Base-by-base conservation (phyloP, 2,888 invertebrate species). In the Clitarchus hookeri region DNA sequence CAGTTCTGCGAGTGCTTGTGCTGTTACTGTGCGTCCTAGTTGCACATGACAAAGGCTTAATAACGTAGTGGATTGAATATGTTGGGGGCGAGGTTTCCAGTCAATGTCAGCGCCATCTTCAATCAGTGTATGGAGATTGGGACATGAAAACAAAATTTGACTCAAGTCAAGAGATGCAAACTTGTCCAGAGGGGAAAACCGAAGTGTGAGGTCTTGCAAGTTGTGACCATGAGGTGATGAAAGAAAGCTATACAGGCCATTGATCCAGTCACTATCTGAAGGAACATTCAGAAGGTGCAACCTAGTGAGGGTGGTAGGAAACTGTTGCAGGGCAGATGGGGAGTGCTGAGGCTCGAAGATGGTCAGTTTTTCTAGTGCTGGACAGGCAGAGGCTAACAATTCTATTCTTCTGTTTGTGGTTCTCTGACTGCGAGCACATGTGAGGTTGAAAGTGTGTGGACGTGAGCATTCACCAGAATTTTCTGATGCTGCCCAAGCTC, bases 341-440 rank as follows among this genome's bases (percentile, higher is more conserved):
- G 91, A 90, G 89, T 91, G 91, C 87, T 91, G 90, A 0, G 92
- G 92, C 86, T 92, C 91, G 0, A 90, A 90, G 26, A 92, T 91
- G 83, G 91, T 90, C 9, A 92, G 89, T 86, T 90, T 91, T 79
- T 91, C 90, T 16, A 92, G 88, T 80, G 87, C 89, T 3, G 92
- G 92, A 87, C 92, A 92, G 6, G 91, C 90, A 48, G 91, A 90
- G 3, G 92, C 91, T 19, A 92, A 87, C 4, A 91, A 89, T 87
- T 92, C 90, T 12, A 92, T 87, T 44, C 91, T 89, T 0, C 89
- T 89, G 3, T 90, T 88, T 0, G 91, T 91, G 0, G 92, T 92
- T 83, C 91, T 88, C 19, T 90, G 90, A 80, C 91, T 91, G 44
- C 82, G 82, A 44, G 82, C 82, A 27, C 36, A 82, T 8, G 82